These are phyloP conservation scores for Rhodeus uyekii DNA, from an alignment of 2,797 vertebrate species.

Conservation along the genomic window DNA sequence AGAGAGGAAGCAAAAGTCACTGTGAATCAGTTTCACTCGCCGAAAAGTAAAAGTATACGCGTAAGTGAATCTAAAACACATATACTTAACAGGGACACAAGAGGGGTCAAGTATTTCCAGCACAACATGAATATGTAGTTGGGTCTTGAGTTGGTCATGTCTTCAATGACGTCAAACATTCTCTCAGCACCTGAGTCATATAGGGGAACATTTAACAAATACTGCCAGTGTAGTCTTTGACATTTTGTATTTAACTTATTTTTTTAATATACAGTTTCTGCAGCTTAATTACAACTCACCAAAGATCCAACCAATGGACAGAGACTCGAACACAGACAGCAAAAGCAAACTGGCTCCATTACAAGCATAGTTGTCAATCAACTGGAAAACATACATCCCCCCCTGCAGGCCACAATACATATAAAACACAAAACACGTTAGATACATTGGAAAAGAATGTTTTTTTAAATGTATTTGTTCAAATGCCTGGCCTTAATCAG, in stretches of 20 bases:
- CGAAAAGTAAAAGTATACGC: too few species aligned
- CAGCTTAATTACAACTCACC: conserved; percentile 69
- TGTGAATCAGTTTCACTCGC: too few species aligned
- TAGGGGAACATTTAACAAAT: background rate
- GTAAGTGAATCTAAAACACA: background rate
- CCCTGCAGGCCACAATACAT: conserved; percentile 78
- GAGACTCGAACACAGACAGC: conserved; percentile 77
- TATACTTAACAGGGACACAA: conserved; percentile 73
- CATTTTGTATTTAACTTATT: background rate
- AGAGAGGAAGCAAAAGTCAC: too few species aligned
- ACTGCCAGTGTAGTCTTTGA: background rate
- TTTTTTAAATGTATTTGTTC: too few species aligned
- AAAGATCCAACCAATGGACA: conserved; percentile 83
- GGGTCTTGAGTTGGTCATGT: conserved; percentile 77
- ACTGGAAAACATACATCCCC: conserved; percentile 93
- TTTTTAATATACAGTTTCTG: background rate
- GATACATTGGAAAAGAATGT: background rate
- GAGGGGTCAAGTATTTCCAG: conserved; percentile 77
- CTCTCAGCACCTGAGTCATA: conserved; percentile 69
- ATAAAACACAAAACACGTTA: background rate
- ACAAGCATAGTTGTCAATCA: conserved; percentile 91
- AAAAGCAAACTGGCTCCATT: conserved; percentile 87
- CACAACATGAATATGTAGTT: conserved; percentile 78
- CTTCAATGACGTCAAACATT: conserved; percentile 73
- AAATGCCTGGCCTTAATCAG: too few species aligned